A percentile compares a stretch with the other conserved stretches of the same genome.
Conservation (phyloP, 2,888 invertebrate genomes). For the Rhodophaea formosa region DNA sequence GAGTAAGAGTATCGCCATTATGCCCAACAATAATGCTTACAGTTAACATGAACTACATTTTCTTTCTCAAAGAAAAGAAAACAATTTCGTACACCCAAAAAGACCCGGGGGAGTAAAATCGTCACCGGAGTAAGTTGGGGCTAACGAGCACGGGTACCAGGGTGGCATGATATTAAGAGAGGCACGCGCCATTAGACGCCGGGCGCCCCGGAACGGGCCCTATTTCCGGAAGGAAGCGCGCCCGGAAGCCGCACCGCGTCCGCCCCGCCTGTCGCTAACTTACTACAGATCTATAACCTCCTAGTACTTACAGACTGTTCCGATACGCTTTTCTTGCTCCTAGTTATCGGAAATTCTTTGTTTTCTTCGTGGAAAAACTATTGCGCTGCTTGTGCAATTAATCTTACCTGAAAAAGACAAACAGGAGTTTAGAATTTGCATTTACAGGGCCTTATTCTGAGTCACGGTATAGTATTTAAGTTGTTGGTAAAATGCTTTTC, state of each 20-base stretch:
- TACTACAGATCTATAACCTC: constrained; percentile 53
- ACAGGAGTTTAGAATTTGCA: constrained; percentile 10
- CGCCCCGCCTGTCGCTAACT: constrained; percentile 55
- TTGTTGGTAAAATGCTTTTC: no score
- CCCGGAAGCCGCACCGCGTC: constrained; percentile 69
- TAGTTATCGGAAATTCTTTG: constrained; percentile 21
- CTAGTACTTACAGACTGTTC: constrained; percentile 47
- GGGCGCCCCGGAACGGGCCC: constrained; percentile 69
- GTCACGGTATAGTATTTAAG: no score
- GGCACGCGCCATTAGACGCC: constrained; percentile 61
- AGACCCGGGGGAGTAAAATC: constrained; percentile 31
- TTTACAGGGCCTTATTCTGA: neutral
- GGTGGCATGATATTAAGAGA: constrained; percentile 67
- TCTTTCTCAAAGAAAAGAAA: constrained; percentile 26
- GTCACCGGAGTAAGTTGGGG: constrained; percentile 41
- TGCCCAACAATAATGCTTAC: no score
- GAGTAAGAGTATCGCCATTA: no score
- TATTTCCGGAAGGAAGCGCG: constrained; percentile 77
- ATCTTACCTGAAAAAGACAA: constrained; percentile 26
- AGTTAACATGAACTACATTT: neutral
- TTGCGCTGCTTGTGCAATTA: neutral
- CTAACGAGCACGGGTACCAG: constrained; percentile 64
- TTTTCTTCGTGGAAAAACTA: constrained; percentile 14
- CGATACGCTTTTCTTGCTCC: constrained; percentile 36
- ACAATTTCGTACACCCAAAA: constrained; percentile 24